Base-by-base conservation (phyloP, 2,113 vertebrate species). In the Aptenodytes patagonicus region DNA sequence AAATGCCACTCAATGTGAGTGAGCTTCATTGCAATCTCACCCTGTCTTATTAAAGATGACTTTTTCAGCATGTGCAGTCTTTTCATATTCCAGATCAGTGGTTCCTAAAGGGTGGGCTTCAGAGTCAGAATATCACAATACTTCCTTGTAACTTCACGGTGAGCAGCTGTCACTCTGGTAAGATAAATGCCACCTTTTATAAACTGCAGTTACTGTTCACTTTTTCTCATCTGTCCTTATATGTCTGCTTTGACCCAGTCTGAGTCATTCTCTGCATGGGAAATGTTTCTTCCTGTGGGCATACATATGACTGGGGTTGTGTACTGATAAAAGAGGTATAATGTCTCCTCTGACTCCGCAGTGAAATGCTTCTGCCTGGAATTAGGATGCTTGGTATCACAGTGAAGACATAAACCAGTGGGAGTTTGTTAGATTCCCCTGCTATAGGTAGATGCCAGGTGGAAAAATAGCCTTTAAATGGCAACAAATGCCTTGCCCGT, bases 221-320 rank as follows among this genome's bases (percentile, higher is more conserved):
- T 96, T 94, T 94, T 91, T 93, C 91, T 96, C 52, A 28, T 21
- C 54, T 73, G 71, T 93, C 54, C 66, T 96, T 70, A 12, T 52
- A 72, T 69, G 9, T 2, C 71, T 90, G 62, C 90, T 87, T 94
- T 93, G 92, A 90, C 96, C 87, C 42, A 94, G 66, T 86, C 93
- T 96, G 96, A 97, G 87, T 96, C 93, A 97, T 94, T 85, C 92
- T 26, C 93, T 93, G 82, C 82, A 88, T 42, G 90, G 92, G 51
- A 91, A 94, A 62, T 0, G 0, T 77, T 91, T 83, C 90, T 83
- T 96, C 93, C 96, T 93, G 90, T 93, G 90, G 82, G 92, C 88
- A 96, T 72, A 88, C 71, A 40, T 90, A 94, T 86, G 90, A n/a
- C 93, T 92, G 75, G 87, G 93, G 95, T 42, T 96, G 95, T 73